These are phyloP conservation scores for Myotis yumanensis DNA, from an alignment of 2,113 vertebrate species.

Conservation along the genomic window DNA sequence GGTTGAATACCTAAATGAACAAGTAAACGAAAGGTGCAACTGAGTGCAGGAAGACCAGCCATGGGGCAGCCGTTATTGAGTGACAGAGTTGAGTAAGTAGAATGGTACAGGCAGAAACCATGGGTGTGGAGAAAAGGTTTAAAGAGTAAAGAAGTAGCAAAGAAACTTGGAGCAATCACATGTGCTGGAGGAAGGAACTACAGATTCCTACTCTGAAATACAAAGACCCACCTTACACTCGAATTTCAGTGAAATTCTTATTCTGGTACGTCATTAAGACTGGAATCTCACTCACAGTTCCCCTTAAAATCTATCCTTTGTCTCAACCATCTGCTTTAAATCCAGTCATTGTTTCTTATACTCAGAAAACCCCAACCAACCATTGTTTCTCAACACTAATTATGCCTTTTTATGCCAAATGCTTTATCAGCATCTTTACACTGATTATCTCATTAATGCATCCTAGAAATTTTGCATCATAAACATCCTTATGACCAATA, in stretches of 20 bases:
- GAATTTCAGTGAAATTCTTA: neutral
- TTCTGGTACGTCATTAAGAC: neutral
- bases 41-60: neutral
- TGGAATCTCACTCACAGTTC: neutral
- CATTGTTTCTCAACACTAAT: neutral
- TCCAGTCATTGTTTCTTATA: neutral
- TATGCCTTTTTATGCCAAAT: neutral
- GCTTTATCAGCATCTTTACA: neutral
- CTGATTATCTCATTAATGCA: neutral
- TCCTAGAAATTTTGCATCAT: neutral
- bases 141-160: neutral
- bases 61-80: neutral
- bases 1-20: neutral
- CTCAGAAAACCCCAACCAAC: neutral
- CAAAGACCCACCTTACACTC: neutral
- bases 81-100: neutral
- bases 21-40: neutral
- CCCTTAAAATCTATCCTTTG: neutral
- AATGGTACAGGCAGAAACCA: neutral
- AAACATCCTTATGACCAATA: neutral
- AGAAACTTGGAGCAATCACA: neutral
- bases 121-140: neutral
- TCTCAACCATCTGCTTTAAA: neutral
- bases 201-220: neutral
- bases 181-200: neutral